Base-by-base conservation (phyloP, 2,113 vertebrate species). In the Acrocephalus arundinaceus region DNA sequence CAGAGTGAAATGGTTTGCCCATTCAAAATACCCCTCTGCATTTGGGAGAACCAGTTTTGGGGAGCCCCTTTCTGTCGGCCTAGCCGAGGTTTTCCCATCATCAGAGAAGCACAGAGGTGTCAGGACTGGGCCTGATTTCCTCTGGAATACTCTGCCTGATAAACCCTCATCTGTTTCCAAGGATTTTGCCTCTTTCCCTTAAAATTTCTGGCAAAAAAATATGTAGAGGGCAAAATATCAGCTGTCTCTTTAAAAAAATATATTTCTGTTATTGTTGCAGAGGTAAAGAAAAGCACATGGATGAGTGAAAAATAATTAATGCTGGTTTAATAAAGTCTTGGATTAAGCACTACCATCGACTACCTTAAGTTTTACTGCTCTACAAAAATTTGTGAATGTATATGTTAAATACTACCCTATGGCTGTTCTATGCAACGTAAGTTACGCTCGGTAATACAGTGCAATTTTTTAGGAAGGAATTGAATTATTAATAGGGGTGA, bases 401-500 rank as follows among this genome's bases (percentile, higher is more conserved):
- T 79, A 3, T 78, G 24, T 51, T 9, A 2, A 30, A 5, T 27
- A 13, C 11, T 15, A 4, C n/a, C 5, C 23, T 9, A 1, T 6
- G 43, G 6, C 31, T 63, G 6, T 19, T 94, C 41, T 49, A 1
- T 39, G 48, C 48, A 68, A 22, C 3, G 0, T 17, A 27, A 6
- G 1, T 51, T 59, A 6, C 6, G 2, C n/a, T 62, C 1, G 1
- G 20, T 30, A 45, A 55, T 70, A 18, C 33, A 46, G 14, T 15
- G 4, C 6, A 8, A 14, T 71, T 90, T 92, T 83, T 13, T 43
- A 1, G 30, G 55, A 71, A 65, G 25, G 24, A 79, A 31, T 37
- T 65, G 15, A 37, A 6, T 75, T 66, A 41, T 68, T 73, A 27
- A 17, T 54, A 23, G 55, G 14, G 9, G 17, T 9, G 30, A 22